A percentile compares a stretch with the other conserved stretches of the same genome.
phyloP scores from a whole-genome alignment of 1,140 invertebrate species.

The Aplysia californica region DNA sequence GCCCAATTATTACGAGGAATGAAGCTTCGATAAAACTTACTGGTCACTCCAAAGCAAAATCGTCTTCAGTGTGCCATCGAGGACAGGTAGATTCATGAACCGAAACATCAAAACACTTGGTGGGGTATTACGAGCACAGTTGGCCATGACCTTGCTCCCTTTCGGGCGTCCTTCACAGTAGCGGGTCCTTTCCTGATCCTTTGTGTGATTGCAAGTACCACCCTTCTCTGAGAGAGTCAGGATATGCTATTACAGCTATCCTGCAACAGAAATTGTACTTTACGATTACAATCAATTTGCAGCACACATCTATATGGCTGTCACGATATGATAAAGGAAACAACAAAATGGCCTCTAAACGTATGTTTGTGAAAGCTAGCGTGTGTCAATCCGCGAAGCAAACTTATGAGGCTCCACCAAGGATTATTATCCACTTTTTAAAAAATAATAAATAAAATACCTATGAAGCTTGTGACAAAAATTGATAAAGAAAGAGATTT shows the following conservation, averaged over 20 bases:
- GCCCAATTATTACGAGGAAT: not conserved
- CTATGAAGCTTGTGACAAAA: too few relatives aligned
- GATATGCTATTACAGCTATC: not conserved
- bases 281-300: not conserved
- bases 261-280: not conserved
- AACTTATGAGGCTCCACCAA: not conserved
- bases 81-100: conserved; percentile 6
- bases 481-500: too few relatives aligned
- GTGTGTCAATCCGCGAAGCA: conserved; percentile 12
- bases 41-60: not conserved
- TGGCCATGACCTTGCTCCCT: conserved; percentile 32
- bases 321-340: not conserved
- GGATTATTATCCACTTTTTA: too few relatives aligned
- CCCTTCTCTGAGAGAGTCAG: not conserved
- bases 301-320: not conserved
- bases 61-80: not conserved
- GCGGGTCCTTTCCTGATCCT: not conserved
- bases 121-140: not conserved
- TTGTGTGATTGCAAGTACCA: not conserved
- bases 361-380: not conserved
- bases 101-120: conserved; percentile 19
- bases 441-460: too few relatives aligned
- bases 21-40: not conserved
- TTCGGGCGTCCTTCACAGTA: conserved; percentile 25
- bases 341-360: conserved; percentile 23